These are phyloP conservation scores for Corythornis vintsioides DNA, from an alignment of 2,113 vertebrate species.

Conservation along the genomic window DNA sequence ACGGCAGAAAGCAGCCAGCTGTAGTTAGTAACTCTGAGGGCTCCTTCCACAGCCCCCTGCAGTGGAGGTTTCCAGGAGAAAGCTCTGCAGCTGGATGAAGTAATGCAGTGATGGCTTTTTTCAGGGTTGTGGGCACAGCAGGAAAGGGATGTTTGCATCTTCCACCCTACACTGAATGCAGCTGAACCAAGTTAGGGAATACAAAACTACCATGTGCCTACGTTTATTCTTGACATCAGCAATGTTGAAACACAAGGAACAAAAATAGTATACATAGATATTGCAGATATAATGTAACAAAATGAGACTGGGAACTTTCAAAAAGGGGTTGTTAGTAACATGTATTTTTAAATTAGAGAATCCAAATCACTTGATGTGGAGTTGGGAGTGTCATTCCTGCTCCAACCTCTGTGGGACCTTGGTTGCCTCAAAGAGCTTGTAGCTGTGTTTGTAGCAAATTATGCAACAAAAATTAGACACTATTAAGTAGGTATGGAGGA, in stretches of 20 bases:
- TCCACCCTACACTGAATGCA: neutral
- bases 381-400: neutral
- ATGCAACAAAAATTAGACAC: neutral
- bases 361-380: neutral
- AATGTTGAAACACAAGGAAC: accelerated
- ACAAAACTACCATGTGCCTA: accelerated
- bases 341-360: neutral
- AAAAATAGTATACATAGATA: neutral
- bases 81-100: neutral
- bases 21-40: accelerated
- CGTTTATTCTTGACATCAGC: neutral
- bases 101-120: neutral
- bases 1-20: neutral
- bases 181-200: neutral
- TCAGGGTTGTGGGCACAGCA: neutral
- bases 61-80: neutral
- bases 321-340: neutral
- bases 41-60: neutral
- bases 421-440: neutral
- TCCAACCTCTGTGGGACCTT: neutral
- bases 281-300: neutral
- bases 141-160: neutral
- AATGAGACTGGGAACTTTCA: neutral
- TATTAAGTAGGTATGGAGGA: neutral
- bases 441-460: neutral